Base-by-base conservation (phyloP, 2,797 vertebrate genomes). In the Gymnodraco acuticeps region DNA sequence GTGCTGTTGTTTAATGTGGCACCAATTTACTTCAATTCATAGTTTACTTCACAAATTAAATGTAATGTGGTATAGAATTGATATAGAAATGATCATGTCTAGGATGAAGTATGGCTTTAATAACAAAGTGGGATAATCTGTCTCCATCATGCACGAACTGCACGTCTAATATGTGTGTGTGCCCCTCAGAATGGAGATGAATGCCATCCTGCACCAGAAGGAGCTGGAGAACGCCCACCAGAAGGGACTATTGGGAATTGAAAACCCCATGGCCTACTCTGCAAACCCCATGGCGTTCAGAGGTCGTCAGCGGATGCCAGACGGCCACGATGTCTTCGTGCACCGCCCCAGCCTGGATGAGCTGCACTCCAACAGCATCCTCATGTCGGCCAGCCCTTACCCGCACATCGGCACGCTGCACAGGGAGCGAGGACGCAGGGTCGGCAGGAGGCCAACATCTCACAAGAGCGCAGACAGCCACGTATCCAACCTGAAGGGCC, bases 131-230 rank as follows among this genome's bases (percentile, higher is more conserved):
- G 65, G 13, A 73, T 38, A 31, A 65, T 31, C 9, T 42, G 46
- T 16, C 48, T 75, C 3, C 15, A 19, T 54, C 51, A 31, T 65
- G 15, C 23, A 23, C 23, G 72, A 50, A 60, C 15, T 27, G 27
- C 27, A n/a, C 53, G 15, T 52, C 27, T 65, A 23, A 69, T 19
- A 42, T 58, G 7, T 61, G n/a, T 61, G 41, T 80, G 16, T 54
- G 15, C 27, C 74, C 11, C 48, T 77, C 70, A 96, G 97, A 88
- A 97, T 99, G 96, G 98, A 99, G 93, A 98, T 99, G 96, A 97
- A 96, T 38, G 95, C 97, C 82, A 96, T 99, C 88, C 94, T 98
- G 81, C 97, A 99, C 82, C 97, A 99, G 88, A 98, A 97, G 80
- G 97, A 97, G 84, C 92, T 97, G 85, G 97, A 98, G 85, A 98